Evolutionary conservation across 2,113 vertebrate genomes (phyloP), one percentile per base, ranked within the genome.

Genomic region (Marcusenius ussheri): DNA sequence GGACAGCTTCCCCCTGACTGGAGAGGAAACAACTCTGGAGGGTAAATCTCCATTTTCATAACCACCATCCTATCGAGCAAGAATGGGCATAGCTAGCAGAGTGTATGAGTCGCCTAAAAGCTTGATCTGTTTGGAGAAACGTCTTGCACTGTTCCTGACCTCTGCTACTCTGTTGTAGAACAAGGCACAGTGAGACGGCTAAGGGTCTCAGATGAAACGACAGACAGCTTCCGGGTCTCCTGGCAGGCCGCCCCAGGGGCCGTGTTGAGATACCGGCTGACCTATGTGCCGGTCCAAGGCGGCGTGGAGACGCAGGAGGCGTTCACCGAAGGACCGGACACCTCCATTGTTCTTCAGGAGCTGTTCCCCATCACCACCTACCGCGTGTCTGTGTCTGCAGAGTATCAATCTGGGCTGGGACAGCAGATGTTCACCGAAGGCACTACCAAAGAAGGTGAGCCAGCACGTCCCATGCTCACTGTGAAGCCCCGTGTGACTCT

Each of bases 401-500:
- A 99, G 90, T 99, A 99, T 90, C 92, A 93, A 39, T 95, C 96
- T 39, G 97, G 97, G 77, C 89, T 94, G 35, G 98, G 97, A 15
- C 92, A 93, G 24, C 93, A 96, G 0, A 91, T 98, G 94, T 94
- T 91, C 90, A 96, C 97, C 89, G 95, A 96, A 47, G 98, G 98
- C 90, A 98, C 98, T 91, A 99, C 98, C 7, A 99, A 99, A 92
- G 98, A 99, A 98, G 96, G 98, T 99, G 93, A 90, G 70, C 53
- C 56, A 35, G 84, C 24, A 0, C 5, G 15, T 27, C 6, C 4
- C 15, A 3, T 45, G 2, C 51, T 46, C 19, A 42, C 51, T 3
- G 35, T 1, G 10, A 31, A 35, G 17, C 39, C 39, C 2, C 9
- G 17, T 35, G 15, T 17, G 27, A 35, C 31, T 17, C 47, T 87